phyloP scores from a whole-genome alignment of 2,888 invertebrate genomes.

The Habrosyne pyritoides region DNA sequence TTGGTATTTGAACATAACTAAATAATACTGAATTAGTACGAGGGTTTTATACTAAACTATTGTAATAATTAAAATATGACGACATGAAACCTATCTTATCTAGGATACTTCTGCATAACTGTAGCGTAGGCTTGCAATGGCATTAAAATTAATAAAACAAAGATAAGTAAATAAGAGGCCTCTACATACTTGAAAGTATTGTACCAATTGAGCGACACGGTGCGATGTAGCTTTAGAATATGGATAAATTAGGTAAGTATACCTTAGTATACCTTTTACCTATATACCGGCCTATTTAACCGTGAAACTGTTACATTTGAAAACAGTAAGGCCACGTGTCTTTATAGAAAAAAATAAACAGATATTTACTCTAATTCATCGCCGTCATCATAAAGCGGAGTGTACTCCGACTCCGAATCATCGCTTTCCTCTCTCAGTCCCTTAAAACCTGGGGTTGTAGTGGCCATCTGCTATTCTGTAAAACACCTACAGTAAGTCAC shows the following conservation, averaged over 20 bases:
- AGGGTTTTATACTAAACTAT: background rate
- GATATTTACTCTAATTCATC: constrained; percentile 69
- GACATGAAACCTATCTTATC: background rate
- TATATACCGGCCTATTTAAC: too few relatives aligned
- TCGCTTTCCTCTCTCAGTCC: constrained; percentile 61
- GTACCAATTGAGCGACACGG: background rate
- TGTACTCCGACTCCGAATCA: constrained; percentile 65
- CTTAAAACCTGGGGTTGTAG: constrained; percentile 54
- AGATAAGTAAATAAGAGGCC: background rate
- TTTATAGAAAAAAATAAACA: background rate
- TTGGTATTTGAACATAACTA: too few relatives aligned
- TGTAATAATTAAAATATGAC: background rate
- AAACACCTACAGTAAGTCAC: constrained; percentile 12
- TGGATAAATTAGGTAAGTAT: too few relatives aligned
- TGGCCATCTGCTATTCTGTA: constrained; percentile 56
- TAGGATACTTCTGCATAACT: background rate
- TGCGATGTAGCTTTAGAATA: too few relatives aligned
- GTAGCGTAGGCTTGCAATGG: background rate
- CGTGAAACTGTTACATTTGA: too few relatives aligned
- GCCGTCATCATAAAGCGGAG: constrained; percentile 65
- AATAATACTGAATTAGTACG: background rate
- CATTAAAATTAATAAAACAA: background rate
- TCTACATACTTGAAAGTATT: background rate
- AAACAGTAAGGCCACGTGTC: too few relatives aligned
- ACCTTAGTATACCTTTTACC: too few relatives aligned